A percentile compares a stretch with the other conserved stretches of the same genome.
Conservation (phyloP, 2,888 invertebrate genomes). For the Leptinotarsa haldemani region DNA sequence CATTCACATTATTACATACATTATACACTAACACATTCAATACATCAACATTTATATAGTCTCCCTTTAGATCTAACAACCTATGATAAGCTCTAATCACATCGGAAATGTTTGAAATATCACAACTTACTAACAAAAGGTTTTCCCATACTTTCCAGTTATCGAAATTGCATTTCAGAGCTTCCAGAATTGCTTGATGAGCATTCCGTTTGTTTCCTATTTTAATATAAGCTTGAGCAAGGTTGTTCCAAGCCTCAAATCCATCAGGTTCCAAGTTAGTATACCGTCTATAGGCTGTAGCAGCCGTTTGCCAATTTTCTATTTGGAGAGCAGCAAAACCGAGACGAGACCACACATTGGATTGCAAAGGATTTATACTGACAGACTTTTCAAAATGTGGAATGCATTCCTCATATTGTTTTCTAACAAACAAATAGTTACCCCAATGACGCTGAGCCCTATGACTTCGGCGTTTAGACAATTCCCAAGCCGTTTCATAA, state of each 20-base stretch:
- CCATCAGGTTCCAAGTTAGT: slow-evolving; percentile 88
- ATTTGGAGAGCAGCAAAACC: slow-evolving; percentile 85
- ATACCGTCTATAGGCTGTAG: slow-evolving; percentile 86
- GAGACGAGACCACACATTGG: slow-evolving; percentile 85
- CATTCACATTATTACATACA: slow-evolving; percentile 73
- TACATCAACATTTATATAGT: slow-evolving; percentile 82
- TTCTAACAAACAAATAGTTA: slow-evolving; percentile 78
- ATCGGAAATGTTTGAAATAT: slow-evolving; percentile 87
- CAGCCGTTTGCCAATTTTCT: slow-evolving; percentile 86
- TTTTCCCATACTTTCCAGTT: slow-evolving; percentile 98
- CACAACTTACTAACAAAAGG: slow-evolving; percentile 86
- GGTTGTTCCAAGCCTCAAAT: slow-evolving; percentile 98
- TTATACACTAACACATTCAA: slow-evolving; percentile 79
- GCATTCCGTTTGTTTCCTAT: slow-evolving; percentile 88
- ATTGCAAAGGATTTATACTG: slow-evolving; percentile 89
- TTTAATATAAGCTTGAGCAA: slow-evolving; percentile 93
- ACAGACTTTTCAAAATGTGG: slow-evolving; percentile 85
- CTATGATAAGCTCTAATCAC: slow-evolving; percentile 87
- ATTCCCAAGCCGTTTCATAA: slow-evolving; percentile 92
- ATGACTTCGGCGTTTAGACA: slow-evolving; percentile 84
- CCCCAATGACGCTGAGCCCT: slow-evolving; percentile 92
- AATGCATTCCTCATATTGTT: slow-evolving; percentile 82
- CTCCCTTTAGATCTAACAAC: slow-evolving; percentile 84
- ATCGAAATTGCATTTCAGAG: slow-evolving; percentile 91
- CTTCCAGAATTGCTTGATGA: slow-evolving; percentile 86